Conservation (phyloP, 2,113 vertebrate species). For the Diadophis punctatus region DNA sequence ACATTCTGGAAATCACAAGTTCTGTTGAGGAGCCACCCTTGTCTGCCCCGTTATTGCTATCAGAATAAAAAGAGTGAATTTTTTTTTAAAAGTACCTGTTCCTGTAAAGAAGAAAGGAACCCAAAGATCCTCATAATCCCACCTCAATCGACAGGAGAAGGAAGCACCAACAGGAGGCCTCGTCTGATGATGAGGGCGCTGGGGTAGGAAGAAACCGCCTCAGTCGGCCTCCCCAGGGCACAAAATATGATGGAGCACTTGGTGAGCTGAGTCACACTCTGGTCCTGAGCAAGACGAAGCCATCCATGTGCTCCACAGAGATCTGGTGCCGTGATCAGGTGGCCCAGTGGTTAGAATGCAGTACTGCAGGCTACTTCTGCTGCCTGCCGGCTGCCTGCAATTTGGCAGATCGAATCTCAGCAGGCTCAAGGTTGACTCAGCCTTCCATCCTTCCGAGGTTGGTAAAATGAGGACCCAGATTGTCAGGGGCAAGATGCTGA, state of each 20-base stretch:
- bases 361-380: too few relatives aligned
- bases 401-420: too few relatives aligned
- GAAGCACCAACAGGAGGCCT: background rate
- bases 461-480: too few relatives aligned
- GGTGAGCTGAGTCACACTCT: background rate
- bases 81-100: background rate
- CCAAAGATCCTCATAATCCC: background rate
- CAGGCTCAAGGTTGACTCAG: too few relatives aligned
- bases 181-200: background rate
- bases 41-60: background rate
- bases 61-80: background rate
- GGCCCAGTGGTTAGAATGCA: too few relatives aligned
- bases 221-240: too few relatives aligned
- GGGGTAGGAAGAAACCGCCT: background rate
- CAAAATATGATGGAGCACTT: background rate
- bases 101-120: background rate
- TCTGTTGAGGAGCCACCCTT: background rate
- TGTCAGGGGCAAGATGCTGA: too few relatives aligned
- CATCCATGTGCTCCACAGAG: background rate
- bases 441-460: too few relatives aligned
- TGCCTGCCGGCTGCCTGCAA: too few relatives aligned
- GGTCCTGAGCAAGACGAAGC: background rate
- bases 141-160: background rate
- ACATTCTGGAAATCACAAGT: background rate
- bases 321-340: background rate